phyloP scores from a whole-genome alignment of 2,888 invertebrate genomes.

The Scaptomyza parva region DNA sequence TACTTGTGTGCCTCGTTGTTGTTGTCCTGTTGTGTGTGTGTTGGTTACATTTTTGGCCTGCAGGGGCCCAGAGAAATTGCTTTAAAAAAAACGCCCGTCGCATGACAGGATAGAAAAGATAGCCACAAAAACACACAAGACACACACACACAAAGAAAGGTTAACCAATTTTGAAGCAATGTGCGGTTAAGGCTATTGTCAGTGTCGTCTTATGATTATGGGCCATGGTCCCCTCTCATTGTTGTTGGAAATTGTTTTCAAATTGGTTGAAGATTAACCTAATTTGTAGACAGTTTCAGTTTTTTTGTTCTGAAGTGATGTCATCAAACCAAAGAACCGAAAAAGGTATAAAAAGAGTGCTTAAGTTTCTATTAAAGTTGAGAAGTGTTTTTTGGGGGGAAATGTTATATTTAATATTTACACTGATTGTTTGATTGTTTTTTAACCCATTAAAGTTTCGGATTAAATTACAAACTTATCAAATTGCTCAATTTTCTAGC shows the following conservation, averaged over 20 bases:
- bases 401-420: too few species aligned
- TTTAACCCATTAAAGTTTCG: too few species aligned
- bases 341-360: background rate
- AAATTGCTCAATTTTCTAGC: background rate
- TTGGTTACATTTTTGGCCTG: slow-evolving; percentile 10
- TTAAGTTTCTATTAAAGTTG: background rate
- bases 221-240: slow-evolving; percentile 22
- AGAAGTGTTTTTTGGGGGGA: too few species aligned
- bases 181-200: slow-evolving; percentile 36
- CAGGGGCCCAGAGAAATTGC: slow-evolving; percentile 21
- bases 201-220: slow-evolving; percentile 34
- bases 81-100: slow-evolving; percentile 9
- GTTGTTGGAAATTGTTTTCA: slow-evolving; percentile 63
- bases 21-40: background rate
- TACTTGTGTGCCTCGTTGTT: background rate
- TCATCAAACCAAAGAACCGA: background rate
- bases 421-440: too few species aligned
- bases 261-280: slow-evolving; percentile 54
- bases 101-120: slow-evolving; percentile 1
- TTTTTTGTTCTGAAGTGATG: background rate
- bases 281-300: slow-evolving; percentile 39
- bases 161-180: slow-evolving; percentile 53
- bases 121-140: slow-evolving; percentile 35
- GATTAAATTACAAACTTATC: slow-evolving; percentile 1
- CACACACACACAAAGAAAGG: too few species aligned